phyloP scores from a whole-genome alignment of 1,140 invertebrate species.

The Sycophaga agraensis region DNA sequence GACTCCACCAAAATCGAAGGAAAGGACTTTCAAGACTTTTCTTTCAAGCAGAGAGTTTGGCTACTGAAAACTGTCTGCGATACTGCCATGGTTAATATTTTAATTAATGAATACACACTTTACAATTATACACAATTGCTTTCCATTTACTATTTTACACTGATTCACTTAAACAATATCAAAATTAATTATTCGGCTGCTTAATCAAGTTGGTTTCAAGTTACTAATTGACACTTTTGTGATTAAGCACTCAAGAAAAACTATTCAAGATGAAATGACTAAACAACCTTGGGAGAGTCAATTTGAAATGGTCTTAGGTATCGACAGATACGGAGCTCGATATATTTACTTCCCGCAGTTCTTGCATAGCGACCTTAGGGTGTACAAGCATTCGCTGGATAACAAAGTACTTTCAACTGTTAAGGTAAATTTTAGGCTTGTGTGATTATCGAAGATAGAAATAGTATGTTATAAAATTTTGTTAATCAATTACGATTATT shows the following conservation, averaged over 20 bases:
- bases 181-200: too few relatives aligned
- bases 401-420: conserved; percentile 46
- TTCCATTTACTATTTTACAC: background rate
- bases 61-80: conserved; percentile 65
- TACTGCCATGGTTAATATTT: conserved; percentile 57
- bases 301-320: conserved; percentile 55
- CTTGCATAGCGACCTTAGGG: conserved; percentile 60
- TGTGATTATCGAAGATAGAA: background rate
- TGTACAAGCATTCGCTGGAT: conserved; percentile 59
- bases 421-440: conserved; percentile 35
- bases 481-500: conserved; percentile 31
- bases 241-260: conserved; percentile 49
- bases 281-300: conserved; percentile 45
- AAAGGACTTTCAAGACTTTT: conserved; percentile 62
- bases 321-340: conserved; percentile 59
- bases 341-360: conserved; percentile 67
- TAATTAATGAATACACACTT: background rate
- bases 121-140: background rate
- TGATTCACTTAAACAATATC: too few relatives aligned
- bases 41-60: conserved; percentile 62
- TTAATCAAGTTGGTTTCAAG: too few relatives aligned
- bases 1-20: conserved; percentile 55
- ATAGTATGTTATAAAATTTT: background rate
- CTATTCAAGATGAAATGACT: conserved; percentile 47
- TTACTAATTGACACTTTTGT: background rate